Conservation (phyloP, 2,888 invertebrate species). For the Lasioglossum leucozonium region DNA sequence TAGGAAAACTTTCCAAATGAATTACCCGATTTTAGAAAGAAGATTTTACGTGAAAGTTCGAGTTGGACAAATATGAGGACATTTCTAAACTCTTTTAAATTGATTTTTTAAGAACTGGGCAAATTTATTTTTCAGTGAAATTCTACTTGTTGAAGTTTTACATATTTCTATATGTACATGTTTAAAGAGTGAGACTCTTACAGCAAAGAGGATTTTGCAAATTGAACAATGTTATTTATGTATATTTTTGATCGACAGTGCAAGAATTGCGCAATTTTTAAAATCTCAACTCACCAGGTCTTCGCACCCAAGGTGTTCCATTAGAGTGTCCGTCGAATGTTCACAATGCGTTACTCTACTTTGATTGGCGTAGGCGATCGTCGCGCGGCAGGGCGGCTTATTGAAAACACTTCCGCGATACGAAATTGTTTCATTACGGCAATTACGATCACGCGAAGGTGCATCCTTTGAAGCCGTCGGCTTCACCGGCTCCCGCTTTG, state of each 20-base stretch:
- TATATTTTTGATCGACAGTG: too few relatives aligned
- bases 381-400: background rate
- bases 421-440: conserved; percentile 20
- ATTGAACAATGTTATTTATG: too few relatives aligned
- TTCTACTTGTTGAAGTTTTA: background rate
- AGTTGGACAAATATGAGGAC: too few relatives aligned
- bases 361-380: background rate
- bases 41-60: background rate
- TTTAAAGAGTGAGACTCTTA: too few relatives aligned
- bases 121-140: background rate
- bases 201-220: too few relatives aligned
- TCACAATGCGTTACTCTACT: background rate
- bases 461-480: conserved; percentile 31
- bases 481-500: conserved; percentile 57
- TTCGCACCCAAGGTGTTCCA: background rate
- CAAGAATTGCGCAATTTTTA: background rate
- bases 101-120: background rate
- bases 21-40: background rate
- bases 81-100: background rate
- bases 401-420: conserved; percentile 11
- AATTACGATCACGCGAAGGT: conserved; percentile 25
- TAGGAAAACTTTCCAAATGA: background rate
- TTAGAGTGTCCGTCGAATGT: background rate
- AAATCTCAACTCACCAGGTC: background rate
- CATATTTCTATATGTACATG: background rate